Base-by-base conservation (phyloP, 2,113 vertebrate genomes). In the Amphiprion percula region DNA sequence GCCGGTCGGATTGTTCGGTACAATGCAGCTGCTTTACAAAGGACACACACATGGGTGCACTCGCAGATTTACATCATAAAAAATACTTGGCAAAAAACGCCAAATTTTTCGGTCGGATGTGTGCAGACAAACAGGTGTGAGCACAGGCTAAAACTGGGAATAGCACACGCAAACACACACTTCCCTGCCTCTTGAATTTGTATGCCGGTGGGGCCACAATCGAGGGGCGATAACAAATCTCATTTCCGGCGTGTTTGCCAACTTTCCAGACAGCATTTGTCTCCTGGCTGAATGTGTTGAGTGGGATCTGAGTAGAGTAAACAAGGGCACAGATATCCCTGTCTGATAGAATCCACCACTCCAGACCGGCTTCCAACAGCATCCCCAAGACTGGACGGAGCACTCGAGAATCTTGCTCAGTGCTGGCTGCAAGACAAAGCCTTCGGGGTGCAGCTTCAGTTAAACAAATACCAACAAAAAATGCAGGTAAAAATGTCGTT, bases 221-320 rank as follows among this genome's bases (percentile, higher is more conserved):
- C 10, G 10, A 71, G 63, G 52, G 64, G 53, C 21, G 85, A 93
- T 92, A 91, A 86, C 80, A 90, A 85, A 89, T 90, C 76, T 89
- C 46, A 92, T 91, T 88, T 91, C 90, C 83, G 71, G 44, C 58
- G 21, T 88, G 87, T 91, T 90, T 89, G 85, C 87, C 74, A 74
- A 74, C 62, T 76, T 87, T 79, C 76, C 86, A 78, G 77, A 74
- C 67, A 19, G 50, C 90, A 78, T 86, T 91, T 81, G 85, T 87
- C 87, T 86, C 79, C 66, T 49, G 81, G 83, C 75, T 75, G 80
- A 68, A 82, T 74, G 75, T 56, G 78, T 50, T 2, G 62, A 82
- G 73, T 24, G 62, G 67, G 73, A 90, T 84, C 65, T 66, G 74
- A 90, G 62, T 17, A 49, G 68, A 67, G 81, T 88, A 86, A 91